These are phyloP conservation scores for Tethea ocularis DNA, from an alignment of 2,888 invertebrate genomes.

Conservation along the genomic window DNA sequence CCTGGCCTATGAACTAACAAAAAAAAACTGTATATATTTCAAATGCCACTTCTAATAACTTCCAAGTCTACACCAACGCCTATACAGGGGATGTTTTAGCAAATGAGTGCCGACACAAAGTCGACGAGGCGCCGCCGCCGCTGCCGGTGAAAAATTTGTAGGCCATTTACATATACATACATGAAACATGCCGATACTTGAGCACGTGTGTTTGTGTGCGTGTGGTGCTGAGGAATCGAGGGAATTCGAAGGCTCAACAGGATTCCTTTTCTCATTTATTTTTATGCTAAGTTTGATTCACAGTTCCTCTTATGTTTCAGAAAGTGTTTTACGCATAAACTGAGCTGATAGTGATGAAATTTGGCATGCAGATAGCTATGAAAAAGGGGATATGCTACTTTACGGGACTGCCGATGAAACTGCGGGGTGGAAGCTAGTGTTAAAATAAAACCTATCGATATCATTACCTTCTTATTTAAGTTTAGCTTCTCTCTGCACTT, in stretches of 20 bases:
- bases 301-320: background rate
- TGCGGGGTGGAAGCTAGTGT: too few species aligned
- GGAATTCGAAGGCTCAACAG: constrained; percentile 2
- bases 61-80: constrained; percentile 37
- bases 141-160: constrained; percentile 53
- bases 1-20: too few species aligned
- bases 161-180: constrained; percentile 37
- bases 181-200: constrained; percentile 9
- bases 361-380: too few species aligned
- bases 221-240: constrained; percentile 12
- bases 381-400: too few species aligned
- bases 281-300: background rate
- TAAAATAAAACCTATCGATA: too few species aligned
- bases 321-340: background rate
- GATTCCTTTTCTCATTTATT: constrained; percentile 5
- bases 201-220: constrained; percentile 11
- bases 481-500: too few species aligned
- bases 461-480: too few species aligned
- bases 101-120: constrained; percentile 69
- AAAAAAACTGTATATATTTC: background rate
- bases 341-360: too few species aligned
- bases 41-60: constrained; percentile 37
- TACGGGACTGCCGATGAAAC: too few species aligned
- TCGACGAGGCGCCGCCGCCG: constrained; percentile 46
- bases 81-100: constrained; percentile 69